phyloP scores from a whole-genome alignment of 2,888 invertebrate species.

The Ennomos quercinarius region DNA sequence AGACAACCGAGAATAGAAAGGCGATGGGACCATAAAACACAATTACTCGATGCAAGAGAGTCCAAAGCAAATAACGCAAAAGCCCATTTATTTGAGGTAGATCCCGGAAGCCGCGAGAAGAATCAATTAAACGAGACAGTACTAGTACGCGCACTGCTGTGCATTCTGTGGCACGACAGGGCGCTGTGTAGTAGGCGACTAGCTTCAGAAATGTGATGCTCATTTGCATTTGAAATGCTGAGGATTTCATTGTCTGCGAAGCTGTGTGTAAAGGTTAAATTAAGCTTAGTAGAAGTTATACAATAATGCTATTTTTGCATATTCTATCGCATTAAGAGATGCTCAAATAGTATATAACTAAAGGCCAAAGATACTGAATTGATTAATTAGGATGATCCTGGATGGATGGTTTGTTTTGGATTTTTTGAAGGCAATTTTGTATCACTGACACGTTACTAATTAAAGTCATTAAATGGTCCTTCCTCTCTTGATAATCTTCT shows the following conservation, averaged over 20 bases:
- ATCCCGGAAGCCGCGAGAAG: slow-evolving; percentile 3
- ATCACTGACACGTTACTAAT: no score
- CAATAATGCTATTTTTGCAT: no score
- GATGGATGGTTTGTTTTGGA: no score
- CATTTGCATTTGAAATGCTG: slow-evolving; percentile 39
- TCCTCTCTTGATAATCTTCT: no score
- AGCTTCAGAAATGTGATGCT: slow-evolving; percentile 13
- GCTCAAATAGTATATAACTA: no score
- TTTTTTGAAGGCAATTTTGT: no score
- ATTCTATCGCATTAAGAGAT: no score
- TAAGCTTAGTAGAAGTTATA: background rate
- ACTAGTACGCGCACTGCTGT: background rate
- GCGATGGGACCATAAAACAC: background rate
- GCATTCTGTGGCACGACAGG: slow-evolving; percentile 4
- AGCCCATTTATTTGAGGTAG: slow-evolving; percentile 11
- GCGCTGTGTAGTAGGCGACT: slow-evolving; percentile 4
- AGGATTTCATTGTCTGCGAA: slow-evolving; percentile 10
- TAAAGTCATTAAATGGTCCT: no score
- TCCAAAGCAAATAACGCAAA: slow-evolving; percentile 14
- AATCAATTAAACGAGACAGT: slow-evolving; percentile 8
- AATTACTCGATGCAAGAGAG: slow-evolving; percentile 2
- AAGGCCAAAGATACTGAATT: no score
- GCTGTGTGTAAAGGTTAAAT: slow-evolving; percentile 10
- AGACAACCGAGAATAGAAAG: no score
- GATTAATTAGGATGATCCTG: no score